These are phyloP conservation scores for Falcaria lacertinaria DNA, from an alignment of 2,888 invertebrate genomes.

Conservation along the genomic window DNA sequence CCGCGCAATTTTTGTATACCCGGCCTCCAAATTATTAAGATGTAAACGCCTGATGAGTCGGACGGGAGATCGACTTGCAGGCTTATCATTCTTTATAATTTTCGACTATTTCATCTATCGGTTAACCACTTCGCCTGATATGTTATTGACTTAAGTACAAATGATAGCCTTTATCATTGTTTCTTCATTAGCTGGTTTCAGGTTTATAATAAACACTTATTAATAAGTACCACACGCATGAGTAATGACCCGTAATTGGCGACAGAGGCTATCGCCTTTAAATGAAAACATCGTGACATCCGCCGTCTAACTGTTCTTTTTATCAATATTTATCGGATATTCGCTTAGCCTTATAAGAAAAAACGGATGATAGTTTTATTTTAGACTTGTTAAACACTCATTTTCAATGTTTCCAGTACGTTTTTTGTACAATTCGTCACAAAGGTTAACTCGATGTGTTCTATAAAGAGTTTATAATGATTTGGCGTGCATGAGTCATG, in stretches of 20 bases:
- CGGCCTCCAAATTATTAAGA: slow-evolving; percentile 42
- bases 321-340: slow-evolving; percentile 31
- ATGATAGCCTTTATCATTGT: background rate
- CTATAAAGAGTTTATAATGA: slow-evolving; percentile 40
- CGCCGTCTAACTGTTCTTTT: slow-evolving; percentile 59
- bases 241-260: slow-evolving; percentile 71
- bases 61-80: background rate
- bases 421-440: background rate
- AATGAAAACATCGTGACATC: slow-evolving; percentile 73
- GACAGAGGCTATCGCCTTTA: slow-evolving; percentile 63
- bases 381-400: background rate
- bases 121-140: background rate
- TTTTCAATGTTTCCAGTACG: background rate
- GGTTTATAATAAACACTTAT: slow-evolving; percentile 34
- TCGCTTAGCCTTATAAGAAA: slow-evolving; percentile 9
- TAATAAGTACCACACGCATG: slow-evolving; percentile 66
- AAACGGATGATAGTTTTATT: slow-evolving; percentile 4
- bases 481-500: slow-evolving; percentile 52
- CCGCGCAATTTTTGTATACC: slow-evolving; percentile 57
- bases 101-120: background rate
- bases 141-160: no score
- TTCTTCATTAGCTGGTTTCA: background rate
- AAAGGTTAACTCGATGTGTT: slow-evolving; percentile 13
- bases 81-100: background rate
- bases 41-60: slow-evolving; percentile 20